Base-by-base conservation (phyloP, 2,797 vertebrate species). In the Myiothlypis coronata region DNA sequence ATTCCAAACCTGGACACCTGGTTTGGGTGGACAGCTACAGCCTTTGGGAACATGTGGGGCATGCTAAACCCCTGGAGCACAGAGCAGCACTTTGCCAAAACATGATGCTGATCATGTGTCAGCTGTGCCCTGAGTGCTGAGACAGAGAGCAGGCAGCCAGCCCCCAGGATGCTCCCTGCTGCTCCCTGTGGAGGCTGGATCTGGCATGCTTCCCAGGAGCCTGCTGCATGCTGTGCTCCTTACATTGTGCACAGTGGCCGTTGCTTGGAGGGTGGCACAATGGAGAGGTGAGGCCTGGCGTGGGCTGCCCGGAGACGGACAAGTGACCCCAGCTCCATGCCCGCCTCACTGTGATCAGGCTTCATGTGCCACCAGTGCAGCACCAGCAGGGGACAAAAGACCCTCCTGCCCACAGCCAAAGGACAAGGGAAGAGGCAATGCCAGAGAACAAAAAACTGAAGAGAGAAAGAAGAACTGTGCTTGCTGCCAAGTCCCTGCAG, bases 181-280 rank as follows among this genome's bases (percentile, higher is more conserved):
- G 30, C 64, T 60, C 26, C 27, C 9, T 10, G 11, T 14, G 35
- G 26, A 14, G 61, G 63, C 82, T 34, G 23, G 65, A 32, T 46
- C 65, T 30, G 12, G 63, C 15, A 0, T 34, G 75, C 4, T 37
- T 80, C 68, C 79, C 24, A 23, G 60, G 82, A 75, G 10, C 12
- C 57, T 60, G 50, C 71, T 37, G 23, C 1, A 0, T 1, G 2
- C 49, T 67, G 0, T 0, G 1, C 39, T 76, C 6, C 0, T 24
- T 39, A 5, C 0, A 1, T 1, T 52, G 50, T 50, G 64, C 32
- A 17, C 37, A 4, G 56, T 6, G 16, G 41, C 69, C 0, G 1
- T 74, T 60, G 39, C 75, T 67, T 1, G 1, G 76, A 63, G 52
- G 6, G 44, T 3, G 26, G 61, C 6, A 2, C 64, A 44, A 17